A percentile compares a stretch with the other conserved stretches of the same genome.
Evolutionary conservation across 53 echinoderm and acorn worm species (phyloP).

Genomic region (Astropecten irregularis): DNA sequence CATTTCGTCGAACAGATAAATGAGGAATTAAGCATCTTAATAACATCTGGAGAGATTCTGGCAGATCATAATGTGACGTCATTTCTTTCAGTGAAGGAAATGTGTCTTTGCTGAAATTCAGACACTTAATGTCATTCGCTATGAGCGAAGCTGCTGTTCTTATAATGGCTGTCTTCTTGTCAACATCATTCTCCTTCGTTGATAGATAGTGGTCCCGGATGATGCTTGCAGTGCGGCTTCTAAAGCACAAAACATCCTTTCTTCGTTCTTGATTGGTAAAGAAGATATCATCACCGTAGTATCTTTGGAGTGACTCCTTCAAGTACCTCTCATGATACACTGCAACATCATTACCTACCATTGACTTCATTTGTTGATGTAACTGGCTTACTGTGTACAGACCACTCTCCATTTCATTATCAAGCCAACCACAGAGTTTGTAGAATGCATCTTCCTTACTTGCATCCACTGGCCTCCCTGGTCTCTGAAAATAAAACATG

Average conservation of each 20-base stretch:
- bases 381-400: conserved; percentile 56
- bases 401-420: conserved; percentile 65
- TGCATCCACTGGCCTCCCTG: conserved; percentile 60
- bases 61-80: conserved; percentile 58
- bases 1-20: conserved; percentile 40
- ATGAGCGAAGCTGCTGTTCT: conserved; percentile 71
- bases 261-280: conserved; percentile 47
- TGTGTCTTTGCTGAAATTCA: conserved; percentile 60
- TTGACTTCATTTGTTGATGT: conserved; percentile 46
- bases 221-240: conserved; percentile 53
- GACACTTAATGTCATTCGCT: conserved; percentile 63
- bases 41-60: conserved; percentile 60
- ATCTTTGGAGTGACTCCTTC: conserved; percentile 39
- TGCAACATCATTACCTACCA: conserved; percentile 28
- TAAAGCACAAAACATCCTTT: conserved; percentile 67
- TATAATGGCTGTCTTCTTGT: conserved; percentile 59
- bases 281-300: conserved; percentile 63
- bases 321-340: conserved; percentile 53
- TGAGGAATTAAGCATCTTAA: conserved; percentile 55
- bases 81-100: conserved; percentile 74
- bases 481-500: conserved; percentile 52
- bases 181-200: conserved; percentile 16
- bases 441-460: conserved; percentile 53
- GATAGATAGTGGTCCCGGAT: conserved; percentile 49
- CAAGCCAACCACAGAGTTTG: conserved; percentile 67